phyloP scores from a whole-genome alignment of 2,888 invertebrate species.

The Alentia gelatinosa region DNA sequence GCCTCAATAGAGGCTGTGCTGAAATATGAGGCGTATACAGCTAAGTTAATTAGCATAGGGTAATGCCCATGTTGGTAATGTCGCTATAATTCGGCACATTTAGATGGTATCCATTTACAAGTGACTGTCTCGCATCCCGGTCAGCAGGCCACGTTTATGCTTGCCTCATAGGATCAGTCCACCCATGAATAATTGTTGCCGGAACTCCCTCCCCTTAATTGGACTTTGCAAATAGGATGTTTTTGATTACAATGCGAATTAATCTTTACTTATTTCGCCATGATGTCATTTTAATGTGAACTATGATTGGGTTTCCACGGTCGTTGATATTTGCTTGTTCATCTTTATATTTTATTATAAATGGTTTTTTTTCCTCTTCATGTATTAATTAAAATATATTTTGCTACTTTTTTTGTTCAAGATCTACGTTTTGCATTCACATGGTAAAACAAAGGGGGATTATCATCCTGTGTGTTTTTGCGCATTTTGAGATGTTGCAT shows the following conservation, averaged over 20 bases:
- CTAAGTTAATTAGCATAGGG: constrained; percentile 28
- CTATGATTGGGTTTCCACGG: background rate
- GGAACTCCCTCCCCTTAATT: background rate
- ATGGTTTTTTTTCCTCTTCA: no score
- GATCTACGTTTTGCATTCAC: no score
- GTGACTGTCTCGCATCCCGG: background rate
- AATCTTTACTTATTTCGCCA: background rate
- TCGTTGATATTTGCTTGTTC: background rate
- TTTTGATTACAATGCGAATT: background rate
- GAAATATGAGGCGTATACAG: constrained; percentile 43
- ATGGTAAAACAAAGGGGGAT: no score
- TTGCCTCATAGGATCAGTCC: background rate
- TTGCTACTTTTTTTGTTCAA: no score
- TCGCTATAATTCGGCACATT: background rate
- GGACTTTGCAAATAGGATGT: background rate
- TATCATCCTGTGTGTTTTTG: no score
- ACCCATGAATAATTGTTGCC: background rate
- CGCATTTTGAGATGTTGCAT: no score
- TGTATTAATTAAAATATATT: no score
- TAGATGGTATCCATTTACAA: constrained; percentile 4
- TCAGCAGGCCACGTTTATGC: background rate
- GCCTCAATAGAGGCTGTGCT: background rate
- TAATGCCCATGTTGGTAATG: constrained; percentile 20
- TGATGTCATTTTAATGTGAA: background rate
- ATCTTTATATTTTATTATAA: background rate